These are phyloP conservation scores for Trogon melanurus DNA, from an alignment of 2,113 vertebrate species.

Conservation along the genomic window DNA sequence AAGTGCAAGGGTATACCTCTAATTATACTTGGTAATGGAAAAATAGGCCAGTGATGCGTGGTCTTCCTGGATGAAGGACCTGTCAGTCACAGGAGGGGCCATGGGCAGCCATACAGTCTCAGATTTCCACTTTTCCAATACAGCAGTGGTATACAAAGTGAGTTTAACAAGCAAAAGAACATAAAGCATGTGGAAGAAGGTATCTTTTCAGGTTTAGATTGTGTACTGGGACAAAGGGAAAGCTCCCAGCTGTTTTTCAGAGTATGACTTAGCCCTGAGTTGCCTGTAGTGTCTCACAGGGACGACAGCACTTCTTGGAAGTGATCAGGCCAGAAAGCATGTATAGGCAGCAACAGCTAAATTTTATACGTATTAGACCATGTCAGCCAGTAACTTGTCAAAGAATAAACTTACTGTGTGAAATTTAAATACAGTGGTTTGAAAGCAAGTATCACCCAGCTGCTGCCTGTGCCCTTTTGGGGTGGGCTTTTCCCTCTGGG, in stretches of 20 bases:
- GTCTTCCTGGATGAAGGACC: not conserved
- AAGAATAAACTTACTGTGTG: not conserved
- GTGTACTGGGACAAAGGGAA: not conserved
- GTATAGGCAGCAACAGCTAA: not conserved
- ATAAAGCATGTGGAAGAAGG: not conserved
- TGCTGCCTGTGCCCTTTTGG: not conserved
- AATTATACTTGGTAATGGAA: not conserved
- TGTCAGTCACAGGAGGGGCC: not conserved
- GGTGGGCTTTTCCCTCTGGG: not conserved
- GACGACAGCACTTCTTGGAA: not conserved
- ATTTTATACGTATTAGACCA: not conserved
- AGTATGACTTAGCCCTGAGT: not conserved
- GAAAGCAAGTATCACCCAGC: not conserved
- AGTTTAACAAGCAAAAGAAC: not conserved
- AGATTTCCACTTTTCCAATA: not conserved
- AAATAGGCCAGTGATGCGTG: not conserved
- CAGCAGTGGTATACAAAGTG: rapidly evolving
- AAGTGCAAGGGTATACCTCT: not conserved
- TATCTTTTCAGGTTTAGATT: not conserved
- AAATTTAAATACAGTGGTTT: not conserved
- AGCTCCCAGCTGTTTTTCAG: not conserved
- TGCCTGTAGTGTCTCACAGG: not conserved
- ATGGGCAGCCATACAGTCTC: not conserved
- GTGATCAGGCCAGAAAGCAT: not conserved
- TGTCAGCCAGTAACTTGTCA: not conserved